Evolutionary conservation across 2,113 vertebrate species (phyloP), one percentile per base, ranked within the genome.

Genomic region (Lonchura striata): DNA sequence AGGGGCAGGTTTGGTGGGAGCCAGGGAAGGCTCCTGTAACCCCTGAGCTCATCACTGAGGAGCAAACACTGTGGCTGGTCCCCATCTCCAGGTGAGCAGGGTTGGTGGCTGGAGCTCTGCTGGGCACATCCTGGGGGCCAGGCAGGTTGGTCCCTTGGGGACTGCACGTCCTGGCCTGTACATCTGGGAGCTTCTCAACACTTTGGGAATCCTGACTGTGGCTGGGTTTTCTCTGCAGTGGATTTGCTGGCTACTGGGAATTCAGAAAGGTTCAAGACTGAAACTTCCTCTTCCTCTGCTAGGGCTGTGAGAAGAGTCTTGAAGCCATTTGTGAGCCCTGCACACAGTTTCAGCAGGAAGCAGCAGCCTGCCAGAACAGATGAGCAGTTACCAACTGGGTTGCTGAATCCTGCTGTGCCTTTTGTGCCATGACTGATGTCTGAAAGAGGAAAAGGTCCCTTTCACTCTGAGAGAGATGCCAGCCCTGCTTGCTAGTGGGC

Each of bases 141-240:
- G 76, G 28, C 0, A 6, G 15, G 20, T 10, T 0, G 1, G 19
- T 37, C 15, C 31, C 7, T 3, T n/a, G 41, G 78, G 35, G 12
- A 15, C 53, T 37, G 16, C 39, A 27, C 1, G 0, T 49, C 56
- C 35, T 27, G 57, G 39, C 24, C 44, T 49, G 18, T 6, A 17
- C 1, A 1, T 63, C 70, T 82, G 61, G 56, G 25, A 64, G 8
- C 31, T 85, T 53, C 65, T 42, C 49, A 35, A 33, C 1, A 2
- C 9, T 68, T 37, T 57, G 50, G 53, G 71, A 77, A 57, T 57
- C 50, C 77, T 81, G 46, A 21, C 13, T 59, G 25, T 37, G 54
- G 28, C 41, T 47, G 70, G 35, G 7, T 14, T 81, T 53, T 49
- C 50, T 61, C 52, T 81, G 50, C 41, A 56, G 37, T 37, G 49